Evolutionary conservation across 2,888 invertebrate species (phyloP), one percentile per base, ranked within the genome.

Genomic region (Hecatera dysodea): DNA sequence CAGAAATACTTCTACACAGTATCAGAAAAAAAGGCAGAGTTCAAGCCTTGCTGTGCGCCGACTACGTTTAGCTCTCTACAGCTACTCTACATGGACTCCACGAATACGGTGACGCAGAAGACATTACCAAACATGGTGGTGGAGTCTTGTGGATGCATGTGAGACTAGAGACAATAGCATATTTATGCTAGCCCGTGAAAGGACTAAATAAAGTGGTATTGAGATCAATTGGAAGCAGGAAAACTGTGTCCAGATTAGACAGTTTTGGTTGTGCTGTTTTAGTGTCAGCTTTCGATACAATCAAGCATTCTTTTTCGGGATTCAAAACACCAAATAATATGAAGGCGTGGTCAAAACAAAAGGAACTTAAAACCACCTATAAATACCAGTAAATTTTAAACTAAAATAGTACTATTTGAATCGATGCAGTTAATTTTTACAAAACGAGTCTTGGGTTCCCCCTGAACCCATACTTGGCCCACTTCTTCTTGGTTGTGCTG

Each of bases 81-180:
- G 86, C 93, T 99, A 53, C 96, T 98, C 15, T 98, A 98, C 90
- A 96, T 98, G 94, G 98, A 98, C 90, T 97, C 97, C 24, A 98
- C 98, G 85, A 97, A 97, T 84, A 97, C 98, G 6, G 97, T 98
- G 79, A 97, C 98, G 56, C 97, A 98, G 85, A 98, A 98, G 88
- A 97, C 97, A 1, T 92, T 99, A 72, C 98, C 98, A 0, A 98
- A 98, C 87, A 98, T 99, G 98, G 97, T 98, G 52, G 98, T 98
- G n/a, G 98, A 98, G 84, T 97, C 98, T 9, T 99, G 99, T 90
- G 98, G 98, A 24, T 99, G 99, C 89, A 98, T 98, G 97, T 98
- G 91, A 91, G 50, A 50, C 2, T 11, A 8, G 17, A 64, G 2
- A 60, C 36, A n/a, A 0, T 48, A 36, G 44, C 27, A n/a, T 50